Conservation (phyloP, 23 tunicate genomes). For the Styela plicata region DNA sequence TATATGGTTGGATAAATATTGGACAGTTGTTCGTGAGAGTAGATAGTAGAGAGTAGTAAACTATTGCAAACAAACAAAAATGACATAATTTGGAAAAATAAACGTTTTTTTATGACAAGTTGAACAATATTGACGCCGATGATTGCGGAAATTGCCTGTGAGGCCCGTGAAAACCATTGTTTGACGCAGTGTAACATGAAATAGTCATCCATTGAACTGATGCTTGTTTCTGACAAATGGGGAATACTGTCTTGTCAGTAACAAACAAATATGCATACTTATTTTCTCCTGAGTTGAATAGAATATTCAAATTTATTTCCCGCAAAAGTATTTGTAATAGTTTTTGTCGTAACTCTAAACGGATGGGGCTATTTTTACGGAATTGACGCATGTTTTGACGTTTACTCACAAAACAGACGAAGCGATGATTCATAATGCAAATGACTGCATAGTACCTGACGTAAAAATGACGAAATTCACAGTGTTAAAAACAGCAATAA, state of each 20-base stretch:
- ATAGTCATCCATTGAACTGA: neutral
- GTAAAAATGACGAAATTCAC: too few relatives aligned
- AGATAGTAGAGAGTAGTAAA: too few relatives aligned
- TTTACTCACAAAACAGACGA: neutral
- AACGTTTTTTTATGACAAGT: neutral
- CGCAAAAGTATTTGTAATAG: neutral
- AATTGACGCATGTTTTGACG: neutral
- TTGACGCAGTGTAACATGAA: neutral
- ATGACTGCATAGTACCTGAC: too few relatives aligned
- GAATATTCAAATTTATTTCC: neutral
- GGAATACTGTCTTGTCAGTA: neutral
- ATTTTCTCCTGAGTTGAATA: neutral
- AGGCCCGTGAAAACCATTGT: neutral
- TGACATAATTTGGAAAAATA: too few relatives aligned
- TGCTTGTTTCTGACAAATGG: neutral
- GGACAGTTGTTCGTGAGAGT: too few relatives aligned
- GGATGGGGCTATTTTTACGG: neutral
- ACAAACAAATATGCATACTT: neutral
- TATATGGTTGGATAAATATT: too few relatives aligned
- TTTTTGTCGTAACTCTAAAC: neutral
- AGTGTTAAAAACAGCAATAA: too few relatives aligned
- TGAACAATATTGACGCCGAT: neutral
- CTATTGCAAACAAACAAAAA: too few relatives aligned
- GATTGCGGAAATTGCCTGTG: neutral
- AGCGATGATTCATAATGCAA: too few relatives aligned